Evolutionary conservation across 2,888 invertebrate species (phyloP).

Genomic region (Amphipyra berbera): DNA sequence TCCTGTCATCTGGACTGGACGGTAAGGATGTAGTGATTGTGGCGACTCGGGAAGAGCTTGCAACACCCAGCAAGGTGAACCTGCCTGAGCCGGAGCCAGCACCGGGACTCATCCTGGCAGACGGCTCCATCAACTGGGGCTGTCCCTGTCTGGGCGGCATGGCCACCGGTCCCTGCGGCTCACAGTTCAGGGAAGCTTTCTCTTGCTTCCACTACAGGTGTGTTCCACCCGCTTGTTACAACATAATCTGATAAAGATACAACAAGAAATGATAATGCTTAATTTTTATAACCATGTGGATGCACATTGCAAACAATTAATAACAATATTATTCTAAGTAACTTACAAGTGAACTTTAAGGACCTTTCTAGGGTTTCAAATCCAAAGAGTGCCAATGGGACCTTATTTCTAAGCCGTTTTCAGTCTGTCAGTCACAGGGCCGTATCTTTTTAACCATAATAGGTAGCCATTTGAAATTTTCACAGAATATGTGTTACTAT

Average conservation of each 20-base stretch:
- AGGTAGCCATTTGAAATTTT: too few species aligned
- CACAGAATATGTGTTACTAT: too few species aligned
- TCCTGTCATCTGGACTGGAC: conserved; percentile 65
- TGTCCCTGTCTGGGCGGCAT: conserved; percentile 99
- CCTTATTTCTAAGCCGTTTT: too few species aligned
- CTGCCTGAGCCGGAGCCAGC: conserved; percentile 93
- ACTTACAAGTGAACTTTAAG: too few species aligned
- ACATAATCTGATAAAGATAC: background rate
- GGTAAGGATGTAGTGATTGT: conserved; percentile 95
- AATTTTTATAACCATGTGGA: too few species aligned
- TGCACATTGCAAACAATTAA: too few species aligned
- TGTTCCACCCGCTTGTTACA: background rate
- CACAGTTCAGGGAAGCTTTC: conserved; percentile 97
- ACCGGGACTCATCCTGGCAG: conserved; percentile 94
- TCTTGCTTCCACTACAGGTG: conserved; percentile 97
- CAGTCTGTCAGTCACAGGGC: too few species aligned
- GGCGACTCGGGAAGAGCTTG: conserved; percentile 94
- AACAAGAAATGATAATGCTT: too few species aligned
- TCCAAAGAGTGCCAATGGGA: too few species aligned
- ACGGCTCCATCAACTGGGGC: conserved; percentile 98
- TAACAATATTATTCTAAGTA: too few species aligned
- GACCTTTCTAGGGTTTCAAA: too few species aligned
- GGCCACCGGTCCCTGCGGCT: conserved; percentile 98
- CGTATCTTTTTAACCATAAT: too few species aligned
- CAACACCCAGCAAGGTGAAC: conserved; percentile 92